Percentiles rank a stretch among this genome's conserved stretches.
These are phyloP conservation scores for Epinotia demarniana DNA, from an alignment of 2,888 invertebrate species.

Conservation along the genomic window DNA sequence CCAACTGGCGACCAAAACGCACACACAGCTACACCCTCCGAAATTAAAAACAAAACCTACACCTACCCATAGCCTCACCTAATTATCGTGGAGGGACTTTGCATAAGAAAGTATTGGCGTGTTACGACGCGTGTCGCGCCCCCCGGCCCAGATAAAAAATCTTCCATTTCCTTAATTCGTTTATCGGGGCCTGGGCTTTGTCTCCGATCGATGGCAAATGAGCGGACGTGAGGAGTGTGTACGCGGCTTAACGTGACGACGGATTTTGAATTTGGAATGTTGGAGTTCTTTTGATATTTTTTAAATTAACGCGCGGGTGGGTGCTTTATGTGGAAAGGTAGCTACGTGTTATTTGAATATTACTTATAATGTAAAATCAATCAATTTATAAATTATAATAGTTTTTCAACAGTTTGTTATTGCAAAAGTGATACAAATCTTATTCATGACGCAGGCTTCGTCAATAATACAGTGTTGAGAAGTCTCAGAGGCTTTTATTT, in stretches of 20 bases:
- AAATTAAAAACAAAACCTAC: conserved; percentile 81
- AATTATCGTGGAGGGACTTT: conserved; percentile 83
- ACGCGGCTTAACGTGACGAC: conserved; percentile 76
- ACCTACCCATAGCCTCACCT: conserved; percentile 72
- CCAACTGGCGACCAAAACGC: conserved; percentile 1
- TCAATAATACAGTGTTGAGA: no score
- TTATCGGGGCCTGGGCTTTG: conserved; percentile 84
- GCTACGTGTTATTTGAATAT: no score
- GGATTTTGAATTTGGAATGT: conserved; percentile 45
- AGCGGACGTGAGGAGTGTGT: conserved; percentile 82
- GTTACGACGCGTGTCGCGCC: conserved; percentile 81
- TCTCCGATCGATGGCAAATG: conserved; percentile 84
- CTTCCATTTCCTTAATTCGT: conserved; percentile 85
- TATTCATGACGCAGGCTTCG: no score
- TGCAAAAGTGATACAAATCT: no score
- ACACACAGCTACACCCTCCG: conserved; percentile 54
- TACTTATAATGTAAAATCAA: no score
- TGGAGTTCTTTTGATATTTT: conserved; percentile 20
- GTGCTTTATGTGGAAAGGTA: not conserved
- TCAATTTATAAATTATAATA: no score
- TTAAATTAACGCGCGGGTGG: conserved; percentile 12
- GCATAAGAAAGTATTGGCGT: conserved; percentile 84
- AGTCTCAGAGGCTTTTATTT: no score
- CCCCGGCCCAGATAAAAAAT: conserved; percentile 83
- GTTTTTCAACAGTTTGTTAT: no score